phyloP scores from a whole-genome alignment of 2,888 invertebrate genomes.

The Limnephilus auricula region DNA sequence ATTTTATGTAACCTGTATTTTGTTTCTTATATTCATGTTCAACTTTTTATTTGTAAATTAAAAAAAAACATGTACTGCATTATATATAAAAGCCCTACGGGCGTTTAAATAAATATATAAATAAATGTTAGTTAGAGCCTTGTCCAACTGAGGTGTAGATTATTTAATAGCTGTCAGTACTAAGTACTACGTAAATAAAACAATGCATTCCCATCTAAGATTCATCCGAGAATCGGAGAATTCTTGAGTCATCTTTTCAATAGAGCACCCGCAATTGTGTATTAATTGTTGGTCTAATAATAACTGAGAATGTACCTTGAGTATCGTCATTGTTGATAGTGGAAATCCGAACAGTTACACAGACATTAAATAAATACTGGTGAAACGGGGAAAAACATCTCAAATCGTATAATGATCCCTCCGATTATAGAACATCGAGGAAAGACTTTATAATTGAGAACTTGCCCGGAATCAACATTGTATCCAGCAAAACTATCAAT shows the following conservation, averaged over 20 bases:
- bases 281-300: not conserved
- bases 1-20: too few relatives aligned
- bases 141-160: too few relatives aligned
- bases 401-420: not conserved
- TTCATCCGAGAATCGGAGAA: not conserved
- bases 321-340: not conserved
- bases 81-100: too few relatives aligned
- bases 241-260: not conserved
- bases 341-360: not conserved
- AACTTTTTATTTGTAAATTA: too few relatives aligned
- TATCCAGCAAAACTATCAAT: too few relatives aligned
- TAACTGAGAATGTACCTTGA: not conserved
- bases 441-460: not conserved
- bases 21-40: too few relatives aligned
- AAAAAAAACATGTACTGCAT: too few relatives aligned
- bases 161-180: not conserved
- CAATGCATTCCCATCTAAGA: not conserved
- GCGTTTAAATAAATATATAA: too few relatives aligned
- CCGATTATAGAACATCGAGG: not conserved
- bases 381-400: not conserved
- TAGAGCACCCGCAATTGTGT: not conserved
- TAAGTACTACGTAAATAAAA: not conserved
- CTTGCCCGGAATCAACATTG: too few relatives aligned
- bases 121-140: too few relatives aligned
- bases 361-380: not conserved